Evolutionary conservation across 53 echinoderm and acorn worm genomes (phyloP), one percentile per base, ranked within the genome.

Genomic region (Echinarachnius parma): DNA sequence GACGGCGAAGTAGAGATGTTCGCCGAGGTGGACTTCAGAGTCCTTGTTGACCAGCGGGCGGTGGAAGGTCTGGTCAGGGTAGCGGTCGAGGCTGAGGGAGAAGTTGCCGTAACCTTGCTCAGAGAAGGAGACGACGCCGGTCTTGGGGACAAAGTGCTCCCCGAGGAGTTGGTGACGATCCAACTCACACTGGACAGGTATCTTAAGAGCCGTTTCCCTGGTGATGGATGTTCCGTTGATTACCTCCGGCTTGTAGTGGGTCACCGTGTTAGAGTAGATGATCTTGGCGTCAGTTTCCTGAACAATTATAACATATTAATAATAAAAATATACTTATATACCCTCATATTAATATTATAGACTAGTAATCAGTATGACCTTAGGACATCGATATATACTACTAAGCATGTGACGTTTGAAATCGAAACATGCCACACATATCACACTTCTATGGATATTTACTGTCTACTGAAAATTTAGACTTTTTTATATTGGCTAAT

Each of bases 61-160:
- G 57, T 56, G 30, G 31, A 39, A 72, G 15, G 57, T 56, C 3
- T 54, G n/a, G 9, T 72, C 74, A 13, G 34, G 21, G 26, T 72
- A 72, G 27, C 74, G 74, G 39, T 72, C 74, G 28, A 72, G 74
- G 34, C 74, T 54, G 5, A 72, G 57, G 16, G 56, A 56, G 20
- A 72, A 72, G 2, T 72, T 55, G 5, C 74, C 74, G 42, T 56
- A 56, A 8, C 57, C 57, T 21, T 28, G 18, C 28, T 72, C 74
- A 9, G 22, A 26, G 7, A 36, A 36, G 4, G 25, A 1, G 5
- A 72, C 56, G n/a, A n/a, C 35, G 28, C 74, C 74, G 2, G 15
- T 28, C 28, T 37, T 72, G 1, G 74, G 74, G 19, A 25, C n/a
- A 57, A 72, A 72, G 56, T 24, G 37, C 11, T 72, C 57, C 1